Evolutionary conservation across 2,888 invertebrate genomes (phyloP).

Genomic region (Hypomecis atomaria): DNA sequence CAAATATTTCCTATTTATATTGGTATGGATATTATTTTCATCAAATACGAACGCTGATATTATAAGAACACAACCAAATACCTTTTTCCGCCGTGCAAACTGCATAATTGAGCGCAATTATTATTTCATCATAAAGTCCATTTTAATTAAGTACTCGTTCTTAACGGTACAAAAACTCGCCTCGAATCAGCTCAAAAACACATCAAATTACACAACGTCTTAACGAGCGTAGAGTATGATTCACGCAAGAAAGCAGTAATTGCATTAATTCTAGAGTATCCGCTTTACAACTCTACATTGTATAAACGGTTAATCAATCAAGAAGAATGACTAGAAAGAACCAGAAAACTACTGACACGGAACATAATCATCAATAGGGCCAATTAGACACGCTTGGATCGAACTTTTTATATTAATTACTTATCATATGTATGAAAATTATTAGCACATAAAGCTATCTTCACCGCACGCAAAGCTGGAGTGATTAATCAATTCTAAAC

Average conservation of each 20-base stretch:
- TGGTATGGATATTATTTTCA: too few relatives aligned
- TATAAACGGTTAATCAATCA: slow-evolving; percentile 10
- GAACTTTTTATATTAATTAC: slow-evolving; percentile 25
- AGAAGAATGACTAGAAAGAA: slow-evolving; percentile 11
- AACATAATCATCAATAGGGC: slow-evolving; percentile 16
- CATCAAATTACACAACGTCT: slow-evolving; percentile 27
- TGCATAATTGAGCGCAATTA: neutral
- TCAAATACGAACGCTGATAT: too few relatives aligned
- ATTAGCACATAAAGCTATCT: slow-evolving; percentile 34
- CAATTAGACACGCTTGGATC: slow-evolving; percentile 20
- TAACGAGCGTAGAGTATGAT: slow-evolving; percentile 23
- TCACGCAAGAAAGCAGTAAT: slow-evolving; percentile 30
- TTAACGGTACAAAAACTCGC: slow-evolving; percentile 13
- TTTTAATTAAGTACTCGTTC: slow-evolving; percentile 15
- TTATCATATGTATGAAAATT: slow-evolving; percentile 28
- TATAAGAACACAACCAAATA: too few relatives aligned
- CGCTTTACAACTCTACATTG: slow-evolving; percentile 4
- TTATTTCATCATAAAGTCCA: neutral
- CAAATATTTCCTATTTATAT: too few relatives aligned
- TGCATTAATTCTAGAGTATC: slow-evolving; percentile 25
- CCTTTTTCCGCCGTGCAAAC: too few relatives aligned
- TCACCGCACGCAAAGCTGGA: neutral
- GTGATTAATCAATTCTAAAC: neutral
- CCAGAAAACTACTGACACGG: slow-evolving; percentile 7
- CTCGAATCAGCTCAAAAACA: slow-evolving; percentile 19